phyloP scores from a whole-genome alignment of 2,113 vertebrate genomes.

The Onychostoma macrolepis region DNA sequence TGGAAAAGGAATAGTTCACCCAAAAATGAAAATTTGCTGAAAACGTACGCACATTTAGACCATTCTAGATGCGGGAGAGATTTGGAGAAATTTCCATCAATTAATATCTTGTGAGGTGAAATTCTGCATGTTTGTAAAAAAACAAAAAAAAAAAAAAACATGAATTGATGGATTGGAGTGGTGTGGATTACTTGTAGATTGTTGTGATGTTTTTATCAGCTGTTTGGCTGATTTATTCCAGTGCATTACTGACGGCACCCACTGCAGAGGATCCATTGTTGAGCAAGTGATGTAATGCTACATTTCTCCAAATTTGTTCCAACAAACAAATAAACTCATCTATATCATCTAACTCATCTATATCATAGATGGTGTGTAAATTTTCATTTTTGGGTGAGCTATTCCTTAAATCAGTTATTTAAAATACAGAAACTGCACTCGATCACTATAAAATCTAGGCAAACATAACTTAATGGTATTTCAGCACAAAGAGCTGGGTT shows the following conservation, averaged over 20 bases:
- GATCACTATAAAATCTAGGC: background rate
- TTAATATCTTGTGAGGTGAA: too few relatives aligned
- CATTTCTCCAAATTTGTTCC: too few relatives aligned
- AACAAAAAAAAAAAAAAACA: too few relatives aligned
- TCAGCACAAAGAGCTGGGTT: background rate
- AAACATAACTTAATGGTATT: constrained; percentile 7
- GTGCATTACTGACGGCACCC: too few relatives aligned
- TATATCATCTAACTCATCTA: background rate
- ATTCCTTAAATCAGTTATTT: background rate
- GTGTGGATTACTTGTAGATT: too few relatives aligned
- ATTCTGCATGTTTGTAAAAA: too few relatives aligned
- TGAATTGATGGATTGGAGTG: too few relatives aligned
- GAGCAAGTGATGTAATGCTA: too few relatives aligned
- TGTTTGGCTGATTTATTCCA: background rate
- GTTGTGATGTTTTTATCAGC: background rate
- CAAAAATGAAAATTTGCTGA: background rate
- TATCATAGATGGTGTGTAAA: background rate
- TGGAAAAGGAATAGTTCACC: background rate
- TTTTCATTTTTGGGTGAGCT: background rate
- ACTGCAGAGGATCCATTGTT: too few relatives aligned
- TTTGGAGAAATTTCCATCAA: too few relatives aligned
- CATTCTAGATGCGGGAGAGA: too few relatives aligned
- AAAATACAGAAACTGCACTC: background rate
- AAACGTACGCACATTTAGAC: background rate
- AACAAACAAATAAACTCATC: too few relatives aligned